These are phyloP conservation scores for Leucozona laternaria DNA, from an alignment of 2,888 invertebrate genomes.

Conservation along the genomic window DNA sequence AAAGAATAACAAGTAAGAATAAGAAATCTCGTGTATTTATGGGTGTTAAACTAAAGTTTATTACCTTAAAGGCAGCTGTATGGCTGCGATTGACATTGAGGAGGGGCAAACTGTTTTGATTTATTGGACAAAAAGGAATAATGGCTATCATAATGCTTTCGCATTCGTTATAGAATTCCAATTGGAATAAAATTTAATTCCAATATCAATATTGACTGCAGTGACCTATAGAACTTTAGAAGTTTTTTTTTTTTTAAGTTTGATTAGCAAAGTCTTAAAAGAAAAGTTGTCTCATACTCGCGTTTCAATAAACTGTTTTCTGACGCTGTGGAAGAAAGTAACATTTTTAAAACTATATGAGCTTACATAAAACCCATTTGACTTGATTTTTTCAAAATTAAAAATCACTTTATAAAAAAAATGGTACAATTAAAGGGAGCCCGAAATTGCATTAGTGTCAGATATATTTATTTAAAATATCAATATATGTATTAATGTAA, in stretches of 20 bases:
- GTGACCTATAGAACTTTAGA: not conserved
- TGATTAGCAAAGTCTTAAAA: not conserved
- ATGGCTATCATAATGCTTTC: not conserved
- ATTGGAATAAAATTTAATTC: constrained; percentile 7
- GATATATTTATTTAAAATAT: no score
- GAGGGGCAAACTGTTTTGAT: constrained; percentile 23
- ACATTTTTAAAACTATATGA: no score
- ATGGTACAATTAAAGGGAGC: no score
- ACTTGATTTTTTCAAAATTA: no score
- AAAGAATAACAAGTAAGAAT: constrained; percentile 53
- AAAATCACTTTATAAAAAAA: no score
- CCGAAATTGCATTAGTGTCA: no score
- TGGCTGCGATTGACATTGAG: constrained; percentile 36
- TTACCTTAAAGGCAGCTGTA: constrained; percentile 12
- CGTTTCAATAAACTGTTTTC: not conserved
- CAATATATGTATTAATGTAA: no score
- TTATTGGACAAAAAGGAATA: not conserved
- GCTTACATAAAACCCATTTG: no score
- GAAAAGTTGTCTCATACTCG: not conserved
- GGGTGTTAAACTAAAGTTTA: constrained; percentile 30
- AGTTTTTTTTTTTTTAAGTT: not conserved
- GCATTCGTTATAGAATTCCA: not conserved
- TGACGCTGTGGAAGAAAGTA: no score
- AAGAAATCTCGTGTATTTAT: constrained; percentile 52
- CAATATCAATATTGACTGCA: not conserved